A percentile compares a stretch with the other conserved stretches of the same genome.
These are phyloP conservation scores for Toxotes lorentzi DNA, from an alignment of 2,797 vertebrate species.

Conservation along the genomic window DNA sequence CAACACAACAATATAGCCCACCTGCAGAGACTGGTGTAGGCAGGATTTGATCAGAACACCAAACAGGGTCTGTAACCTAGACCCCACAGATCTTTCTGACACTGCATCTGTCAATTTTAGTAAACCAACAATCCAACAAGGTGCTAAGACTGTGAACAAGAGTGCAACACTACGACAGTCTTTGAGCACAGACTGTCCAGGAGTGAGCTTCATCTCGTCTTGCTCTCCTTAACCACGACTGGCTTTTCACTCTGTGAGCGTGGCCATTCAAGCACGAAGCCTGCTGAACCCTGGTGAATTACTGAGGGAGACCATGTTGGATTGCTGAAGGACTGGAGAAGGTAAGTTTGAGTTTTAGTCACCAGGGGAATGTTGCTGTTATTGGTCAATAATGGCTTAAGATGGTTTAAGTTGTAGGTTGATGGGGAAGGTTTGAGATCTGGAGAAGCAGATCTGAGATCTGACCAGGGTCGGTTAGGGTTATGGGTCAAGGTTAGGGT, in stretches of 20 bases:
- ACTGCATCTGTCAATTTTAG: too few relatives aligned
- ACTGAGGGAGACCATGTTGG: not conserved
- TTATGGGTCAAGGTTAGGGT: conserved; percentile 3
- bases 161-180: not conserved
- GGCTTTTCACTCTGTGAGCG: not conserved
- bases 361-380: not conserved
- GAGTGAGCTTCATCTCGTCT: not conserved
- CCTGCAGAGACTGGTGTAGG: too few relatives aligned
- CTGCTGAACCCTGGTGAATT: not conserved
- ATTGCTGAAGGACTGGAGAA: not conserved
- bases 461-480: not conserved
- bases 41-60: too few relatives aligned
- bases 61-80: too few relatives aligned
- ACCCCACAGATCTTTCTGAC: not conserved
- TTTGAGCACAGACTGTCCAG: not conserved
- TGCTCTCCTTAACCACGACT: not conserved
- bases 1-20: too few relatives aligned
- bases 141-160: not conserved
- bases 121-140: not conserved
- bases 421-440: not conserved
- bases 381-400: not conserved
- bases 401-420: not conserved
- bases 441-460: not conserved
- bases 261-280: not conserved
- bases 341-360: not conserved